Conservation (phyloP, 2,888 invertebrate genomes). For the Philopedon plagiatum region DNA sequence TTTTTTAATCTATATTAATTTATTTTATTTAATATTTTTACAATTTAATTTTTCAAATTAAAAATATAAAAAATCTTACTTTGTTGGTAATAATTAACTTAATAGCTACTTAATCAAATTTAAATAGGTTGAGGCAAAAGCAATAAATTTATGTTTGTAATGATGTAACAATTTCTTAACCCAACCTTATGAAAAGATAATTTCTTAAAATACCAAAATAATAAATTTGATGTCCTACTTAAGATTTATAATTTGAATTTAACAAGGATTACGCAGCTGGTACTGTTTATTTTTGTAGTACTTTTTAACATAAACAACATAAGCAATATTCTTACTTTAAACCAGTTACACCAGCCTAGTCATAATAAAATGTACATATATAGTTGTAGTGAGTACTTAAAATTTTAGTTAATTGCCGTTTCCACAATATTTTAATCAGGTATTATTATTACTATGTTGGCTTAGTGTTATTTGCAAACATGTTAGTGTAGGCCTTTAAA, state of each 20-base stretch:
- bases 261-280: conserved; percentile 13
- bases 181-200: background rate
- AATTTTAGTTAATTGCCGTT: conserved; percentile 4
- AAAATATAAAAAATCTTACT: too few relatives aligned
- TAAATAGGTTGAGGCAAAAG: background rate
- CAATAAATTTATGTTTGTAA: background rate
- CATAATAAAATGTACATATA: background rate
- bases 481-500: background rate
- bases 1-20: too few relatives aligned
- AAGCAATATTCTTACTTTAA: conserved; percentile 23
- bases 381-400: conserved; percentile 5
- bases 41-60: too few relatives aligned
- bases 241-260: conserved; percentile 13
- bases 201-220: conserved; percentile 10
- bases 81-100: background rate
- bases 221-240: conserved; percentile 12
- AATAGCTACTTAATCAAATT: conserved; percentile 1
- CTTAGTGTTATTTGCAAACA: too few relatives aligned
- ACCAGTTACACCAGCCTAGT: conserved; percentile 7
- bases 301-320: background rate
- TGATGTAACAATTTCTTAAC: background rate
- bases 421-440: background rate
- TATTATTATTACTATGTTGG: too few relatives aligned
- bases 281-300: conserved; percentile 20
- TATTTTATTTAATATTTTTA: too few relatives aligned